Evolutionary conservation across 2,113 vertebrate species (phyloP), one percentile per base, ranked within the genome.

Genomic region (Kryptolebias marmoratus): DNA sequence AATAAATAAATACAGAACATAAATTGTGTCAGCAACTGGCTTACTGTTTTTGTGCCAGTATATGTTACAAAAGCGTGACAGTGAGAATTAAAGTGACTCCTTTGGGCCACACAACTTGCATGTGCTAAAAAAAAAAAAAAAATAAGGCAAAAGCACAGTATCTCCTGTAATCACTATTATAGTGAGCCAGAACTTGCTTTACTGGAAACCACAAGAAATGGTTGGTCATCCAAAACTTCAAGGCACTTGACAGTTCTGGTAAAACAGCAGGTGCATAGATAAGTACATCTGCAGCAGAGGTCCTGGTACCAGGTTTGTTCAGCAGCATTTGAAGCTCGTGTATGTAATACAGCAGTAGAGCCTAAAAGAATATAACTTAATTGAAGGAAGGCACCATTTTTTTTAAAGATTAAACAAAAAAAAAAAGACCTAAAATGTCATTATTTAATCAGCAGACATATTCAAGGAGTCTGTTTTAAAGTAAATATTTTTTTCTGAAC

Each of bases 11-110:
- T 71, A 22, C 22, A 22, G 22, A 22, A 22, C 22, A 22, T 22
- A 22, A 22, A 22, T 59, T 83, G 49, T 77, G 67, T 54, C 57
- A 60, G 60, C 54, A 55, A 18, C 54, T 36, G 31, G 45, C 64
- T 18, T 58, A 22, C 31, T 71, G 62, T 32, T 32, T 77, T 73
- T 78, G 49, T 77, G 59, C 73, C 76, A 47, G 65, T 81, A 70
- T 73, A 44, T 81, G 65, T 81, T 63, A 70, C 30, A 45, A 62
- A 71, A 64, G 44, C 7, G 56, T 70, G 68, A 83, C 61, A 81
- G 65, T 81, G 47, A 65, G 62, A 80, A 77, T 75, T 58, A 44
- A 64, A 73, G 63, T 45, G 80, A 68, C 53, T 81, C 86, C 75
- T 81, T 52, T 48, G 61, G 74, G 82, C 77, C 57, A 27, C 67